Conservation (phyloP, 2,888 invertebrate genomes). For the Dynastes grantii region DNA sequence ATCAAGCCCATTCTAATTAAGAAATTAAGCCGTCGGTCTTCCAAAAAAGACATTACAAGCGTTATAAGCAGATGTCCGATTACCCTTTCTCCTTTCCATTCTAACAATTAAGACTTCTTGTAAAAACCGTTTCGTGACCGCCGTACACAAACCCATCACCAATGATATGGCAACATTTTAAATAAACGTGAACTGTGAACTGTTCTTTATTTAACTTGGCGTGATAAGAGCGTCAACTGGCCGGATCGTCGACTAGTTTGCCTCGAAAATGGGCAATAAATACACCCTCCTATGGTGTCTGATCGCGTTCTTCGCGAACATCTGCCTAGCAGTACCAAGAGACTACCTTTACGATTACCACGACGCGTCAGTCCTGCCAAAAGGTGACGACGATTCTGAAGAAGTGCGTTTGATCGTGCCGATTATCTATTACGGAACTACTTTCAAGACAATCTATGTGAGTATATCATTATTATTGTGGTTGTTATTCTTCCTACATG, state of each 20-base stretch:
- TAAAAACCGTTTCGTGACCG: slow-evolving; percentile 10
- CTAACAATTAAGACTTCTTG: slow-evolving; percentile 20
- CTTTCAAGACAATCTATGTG: slow-evolving; percentile 85
- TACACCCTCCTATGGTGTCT: slow-evolving; percentile 70
- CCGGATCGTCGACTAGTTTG: slow-evolving; percentile 35
- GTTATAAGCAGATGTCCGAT: too few species aligned
- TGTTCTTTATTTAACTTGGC: slow-evolving; percentile 53
- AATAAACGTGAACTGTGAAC: slow-evolving; percentile 62
- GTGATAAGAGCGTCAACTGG: slow-evolving; percentile 47
- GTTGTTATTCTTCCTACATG: too few species aligned
- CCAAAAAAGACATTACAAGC: too few species aligned
- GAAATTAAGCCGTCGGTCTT: too few species aligned
- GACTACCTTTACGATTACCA: slow-evolving; percentile 75
- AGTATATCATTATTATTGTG: slow-evolving; percentile 72
- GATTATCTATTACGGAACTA: slow-evolving; percentile 84
- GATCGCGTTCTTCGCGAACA: slow-evolving; percentile 52
- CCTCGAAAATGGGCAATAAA: slow-evolving; percentile 60
- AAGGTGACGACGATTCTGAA: slow-evolving; percentile 77
- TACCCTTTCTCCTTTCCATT: slow-evolving; percentile 1
- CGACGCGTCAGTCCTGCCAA: slow-evolving; percentile 73
- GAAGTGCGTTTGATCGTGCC: slow-evolving; percentile 80
- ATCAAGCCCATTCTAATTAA: too few species aligned
- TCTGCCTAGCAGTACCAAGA: slow-evolving; percentile 21
- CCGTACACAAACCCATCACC: neutral
- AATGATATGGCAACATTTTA: slow-evolving; percentile 58